These are phyloP conservation scores for Oryzias sinensis DNA, from an alignment of 2,797 vertebrate genomes.

Conservation along the genomic window DNA sequence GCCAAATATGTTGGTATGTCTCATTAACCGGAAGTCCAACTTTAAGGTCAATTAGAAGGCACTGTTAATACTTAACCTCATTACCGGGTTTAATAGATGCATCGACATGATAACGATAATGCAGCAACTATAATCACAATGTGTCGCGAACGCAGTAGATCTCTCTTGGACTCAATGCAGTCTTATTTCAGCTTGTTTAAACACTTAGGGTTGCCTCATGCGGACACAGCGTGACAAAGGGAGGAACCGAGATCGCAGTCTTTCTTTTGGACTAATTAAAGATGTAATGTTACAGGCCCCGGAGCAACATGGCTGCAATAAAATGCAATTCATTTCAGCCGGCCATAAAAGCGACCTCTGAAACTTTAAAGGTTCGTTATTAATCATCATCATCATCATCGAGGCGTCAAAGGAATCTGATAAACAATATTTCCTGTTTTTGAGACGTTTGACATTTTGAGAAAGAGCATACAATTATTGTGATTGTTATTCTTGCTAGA, in stretches of 20 bases:
- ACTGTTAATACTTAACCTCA: slow-evolving; percentile 63
- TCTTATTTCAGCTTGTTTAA: slow-evolving; percentile 23
- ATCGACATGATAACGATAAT: slow-evolving; percentile 60
- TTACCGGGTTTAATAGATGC: slow-evolving; percentile 63
- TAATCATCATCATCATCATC: neutral
- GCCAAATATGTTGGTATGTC: slow-evolving; percentile 57
- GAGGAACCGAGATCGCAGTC: too few relatives aligned
- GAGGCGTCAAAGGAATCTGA: too few relatives aligned
- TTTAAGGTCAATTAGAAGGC: slow-evolving; percentile 60
- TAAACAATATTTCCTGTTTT: too few relatives aligned
- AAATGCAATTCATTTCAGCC: neutral
- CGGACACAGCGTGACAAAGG: slow-evolving; percentile 5
- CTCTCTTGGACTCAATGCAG: neutral
- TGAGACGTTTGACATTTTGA: too few relatives aligned
- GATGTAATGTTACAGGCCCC: too few relatives aligned
- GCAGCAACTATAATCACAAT: slow-evolving; percentile 39
- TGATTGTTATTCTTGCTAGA: too few relatives aligned
- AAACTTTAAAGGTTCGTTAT: neutral
- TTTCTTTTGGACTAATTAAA: too few relatives aligned
- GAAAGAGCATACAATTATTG: too few relatives aligned
- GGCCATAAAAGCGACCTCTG: slow-evolving; percentile 17
- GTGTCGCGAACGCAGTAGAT: too few relatives aligned
- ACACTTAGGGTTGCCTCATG: slow-evolving; percentile 12
- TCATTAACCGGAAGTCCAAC: slow-evolving; percentile 62
- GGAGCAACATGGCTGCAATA: neutral